Percentiles rank a stretch among this genome's conserved stretches.
These are phyloP conservation scores for Helleia helle DNA, from an alignment of 2,888 invertebrate genomes.

Conservation along the genomic window DNA sequence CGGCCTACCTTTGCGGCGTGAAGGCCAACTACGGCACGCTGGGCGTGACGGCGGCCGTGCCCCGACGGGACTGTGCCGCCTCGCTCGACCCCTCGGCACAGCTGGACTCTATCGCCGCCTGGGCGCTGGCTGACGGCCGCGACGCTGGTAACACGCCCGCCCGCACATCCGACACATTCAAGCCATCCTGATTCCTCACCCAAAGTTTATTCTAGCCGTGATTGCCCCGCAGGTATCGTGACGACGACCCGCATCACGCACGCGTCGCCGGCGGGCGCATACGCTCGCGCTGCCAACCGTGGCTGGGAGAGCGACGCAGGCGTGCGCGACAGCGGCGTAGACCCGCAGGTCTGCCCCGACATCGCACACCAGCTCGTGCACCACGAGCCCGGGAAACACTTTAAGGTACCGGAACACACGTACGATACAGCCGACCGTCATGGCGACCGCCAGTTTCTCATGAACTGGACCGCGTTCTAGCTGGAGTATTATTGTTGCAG, in stretches of 20 bases:
- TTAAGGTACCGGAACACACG: not conserved
- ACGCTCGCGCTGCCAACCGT: conserved; percentile 3
- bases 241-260: conserved; percentile 3
- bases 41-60: conserved; percentile 9
- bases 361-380: conserved; percentile 3
- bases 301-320: conserved; percentile 5
- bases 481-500: too few species aligned
- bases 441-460: too few species aligned
- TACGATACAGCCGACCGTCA: too few species aligned
- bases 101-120: not conserved
- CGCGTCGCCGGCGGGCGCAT: conserved; percentile 5
- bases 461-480: too few species aligned
- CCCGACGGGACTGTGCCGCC: conserved; percentile 3
- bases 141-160: not conserved
- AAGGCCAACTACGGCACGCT: conserved; percentile 9
- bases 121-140: conserved; percentile 1
- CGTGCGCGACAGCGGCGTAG: not conserved
- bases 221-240: not conserved
- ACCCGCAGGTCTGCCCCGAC: not conserved
- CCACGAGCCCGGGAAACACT: not conserved
- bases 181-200: not conserved
- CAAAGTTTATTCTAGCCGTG: not conserved
- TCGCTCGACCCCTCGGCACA: not conserved
- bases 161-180: not conserved
- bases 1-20: conserved; percentile 13